These are phyloP conservation scores for Cylloceria caligata DNA, from an alignment of 2,888 invertebrate species.

Conservation along the genomic window DNA sequence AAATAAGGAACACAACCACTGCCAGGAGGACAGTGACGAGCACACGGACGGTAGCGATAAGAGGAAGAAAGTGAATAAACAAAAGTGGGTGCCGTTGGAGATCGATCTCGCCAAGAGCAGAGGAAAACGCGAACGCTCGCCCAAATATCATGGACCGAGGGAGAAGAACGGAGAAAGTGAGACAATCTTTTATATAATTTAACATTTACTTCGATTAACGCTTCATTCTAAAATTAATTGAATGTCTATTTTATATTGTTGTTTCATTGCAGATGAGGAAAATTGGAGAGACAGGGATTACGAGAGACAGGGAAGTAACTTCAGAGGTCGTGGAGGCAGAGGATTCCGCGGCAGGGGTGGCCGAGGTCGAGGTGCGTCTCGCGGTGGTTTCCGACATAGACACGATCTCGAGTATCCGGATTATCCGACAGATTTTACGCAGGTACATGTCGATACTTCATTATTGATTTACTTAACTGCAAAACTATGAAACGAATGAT, in stretches of 20 bases:
- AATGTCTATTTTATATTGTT: conserved; percentile 12
- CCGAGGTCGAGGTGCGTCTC: conserved; percentile 85
- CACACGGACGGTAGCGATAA: conserved; percentile 83
- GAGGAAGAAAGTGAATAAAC: conserved; percentile 86
- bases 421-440: conserved; percentile 85
- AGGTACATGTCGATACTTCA: conserved; percentile 76
- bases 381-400: conserved; percentile 84
- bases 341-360: conserved; percentile 84
- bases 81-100: conserved; percentile 97
- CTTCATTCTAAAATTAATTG: neutral
- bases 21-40: conserved; percentile 84
- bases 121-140: conserved; percentile 88
- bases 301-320: conserved; percentile 78
- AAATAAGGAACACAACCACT: conserved; percentile 82
- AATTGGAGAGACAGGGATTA: conserved; percentile 81
- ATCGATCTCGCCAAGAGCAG: conserved; percentile 92
- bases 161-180: conserved; percentile 82
- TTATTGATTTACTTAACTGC: neutral
- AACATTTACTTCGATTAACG: neutral
- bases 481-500: conserved; percentile 23
- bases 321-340: conserved; percentile 80
- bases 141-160: conserved; percentile 82
- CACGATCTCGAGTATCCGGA: conserved; percentile 85
- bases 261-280: conserved; percentile 76
- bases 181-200: conserved; percentile 24